Conservation (phyloP, 2,888 invertebrate genomes). For the Ephialtes manifestator region DNA sequence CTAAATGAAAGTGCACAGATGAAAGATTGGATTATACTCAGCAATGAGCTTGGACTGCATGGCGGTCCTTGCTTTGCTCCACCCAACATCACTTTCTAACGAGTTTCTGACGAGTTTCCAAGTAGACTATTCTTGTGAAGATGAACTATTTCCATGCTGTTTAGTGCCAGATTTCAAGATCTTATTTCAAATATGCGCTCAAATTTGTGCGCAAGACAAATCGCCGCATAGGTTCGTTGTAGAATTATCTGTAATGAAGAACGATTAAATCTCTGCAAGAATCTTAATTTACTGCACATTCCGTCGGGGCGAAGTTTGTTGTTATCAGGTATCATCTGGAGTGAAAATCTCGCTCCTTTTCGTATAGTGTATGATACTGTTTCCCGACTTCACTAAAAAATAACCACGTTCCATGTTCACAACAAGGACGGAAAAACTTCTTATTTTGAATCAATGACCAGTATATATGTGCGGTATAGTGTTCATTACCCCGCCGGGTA, state of each 20-base stretch:
- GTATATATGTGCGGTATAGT: too few relatives aligned
- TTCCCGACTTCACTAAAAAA: too few relatives aligned
- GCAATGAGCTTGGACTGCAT: neutral
- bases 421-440: too few relatives aligned
- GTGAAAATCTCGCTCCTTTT: too few relatives aligned
- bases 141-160: neutral
- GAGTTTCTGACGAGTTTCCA: conserved; percentile 21
- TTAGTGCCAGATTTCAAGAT: neutral
- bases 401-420: too few relatives aligned
- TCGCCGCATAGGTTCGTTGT: neutral
- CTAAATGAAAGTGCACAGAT: neutral
- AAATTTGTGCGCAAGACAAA: neutral
- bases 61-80: neutral
- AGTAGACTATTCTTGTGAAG: conserved; percentile 1
- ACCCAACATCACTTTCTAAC: neutral
- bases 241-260: neutral
- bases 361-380: too few relatives aligned
- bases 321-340: too few relatives aligned
- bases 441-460: too few relatives aligned
- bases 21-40: neutral
- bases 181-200: neutral
- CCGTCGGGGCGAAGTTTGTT: too few relatives aligned
- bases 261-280: neutral
- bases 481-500: too few relatives aligned
- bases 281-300: neutral